These are phyloP conservation scores for Oreotragus oreotragus DNA, from an alignment of 2,113 vertebrate species.

Conservation along the genomic window DNA sequence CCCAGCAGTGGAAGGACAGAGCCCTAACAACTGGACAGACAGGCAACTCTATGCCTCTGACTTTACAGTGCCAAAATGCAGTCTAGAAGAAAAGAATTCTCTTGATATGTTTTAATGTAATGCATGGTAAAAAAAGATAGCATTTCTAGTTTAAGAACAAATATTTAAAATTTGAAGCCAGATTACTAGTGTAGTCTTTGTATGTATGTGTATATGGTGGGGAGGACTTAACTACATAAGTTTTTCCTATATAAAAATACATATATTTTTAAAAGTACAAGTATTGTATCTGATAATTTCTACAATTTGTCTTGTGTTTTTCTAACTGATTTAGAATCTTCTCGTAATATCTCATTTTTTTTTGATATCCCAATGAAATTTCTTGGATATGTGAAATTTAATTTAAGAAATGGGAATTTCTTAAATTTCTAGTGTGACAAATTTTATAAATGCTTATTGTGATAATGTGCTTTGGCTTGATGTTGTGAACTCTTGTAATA, in stretches of 20 bases:
- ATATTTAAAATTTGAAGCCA: conserved; percentile 6
- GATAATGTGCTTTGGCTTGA: neutral
- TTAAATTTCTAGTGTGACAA: neutral
- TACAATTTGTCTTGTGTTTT: neutral
- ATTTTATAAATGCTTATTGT: neutral
- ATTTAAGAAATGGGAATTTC: neutral
- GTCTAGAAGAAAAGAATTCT: neutral
- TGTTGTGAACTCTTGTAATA: neutral
- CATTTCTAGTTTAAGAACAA: neutral
- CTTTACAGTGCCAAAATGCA: neutral
- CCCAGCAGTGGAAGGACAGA: neutral
- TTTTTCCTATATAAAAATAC: neutral
- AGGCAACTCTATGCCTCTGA: neutral
- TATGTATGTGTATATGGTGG: neutral
- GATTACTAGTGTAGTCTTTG: neutral
- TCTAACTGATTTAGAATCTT: neutral
- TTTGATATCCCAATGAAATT: neutral
- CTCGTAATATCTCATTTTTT: neutral
- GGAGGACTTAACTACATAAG: neutral
- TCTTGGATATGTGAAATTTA: neutral
- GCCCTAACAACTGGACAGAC: neutral
- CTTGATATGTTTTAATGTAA: neutral
- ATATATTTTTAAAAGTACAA: neutral
- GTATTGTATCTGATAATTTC: neutral
- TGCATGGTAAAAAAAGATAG: neutral